Evolutionary conservation across 2,797 vertebrate genomes (phyloP).

Genomic region (Sparidentex hasta): DNA sequence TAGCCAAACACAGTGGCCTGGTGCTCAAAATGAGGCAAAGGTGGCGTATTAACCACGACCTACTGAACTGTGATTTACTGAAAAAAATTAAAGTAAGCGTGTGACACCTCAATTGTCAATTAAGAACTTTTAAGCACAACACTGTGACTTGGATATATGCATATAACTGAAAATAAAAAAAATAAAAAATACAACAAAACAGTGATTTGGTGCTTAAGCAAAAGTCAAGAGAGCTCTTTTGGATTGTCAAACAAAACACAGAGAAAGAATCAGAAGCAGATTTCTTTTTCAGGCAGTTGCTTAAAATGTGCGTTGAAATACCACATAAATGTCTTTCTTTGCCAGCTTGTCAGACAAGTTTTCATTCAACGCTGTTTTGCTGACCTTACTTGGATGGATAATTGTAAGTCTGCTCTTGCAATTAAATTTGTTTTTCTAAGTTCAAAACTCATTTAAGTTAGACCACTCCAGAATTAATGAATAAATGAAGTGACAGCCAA

Average conservation of each 20-base stretch:
- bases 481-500: neutral
- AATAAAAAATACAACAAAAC: neutral
- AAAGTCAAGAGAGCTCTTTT: too few species aligned
- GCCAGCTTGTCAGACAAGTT: neutral
- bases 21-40: slow-evolving; percentile 23
- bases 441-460: slow-evolving; percentile 9
- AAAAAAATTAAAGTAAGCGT: slow-evolving; percentile 9
- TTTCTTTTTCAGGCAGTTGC: neutral
- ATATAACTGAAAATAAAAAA: neutral
- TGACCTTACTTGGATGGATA: neutral
- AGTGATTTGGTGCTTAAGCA: neutral
- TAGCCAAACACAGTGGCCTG: slow-evolving; percentile 21
- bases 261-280: neutral
- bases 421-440: neutral
- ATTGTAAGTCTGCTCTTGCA: neutral
- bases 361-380: neutral
- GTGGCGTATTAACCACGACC: slow-evolving; percentile 5
- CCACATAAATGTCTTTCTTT: neutral
- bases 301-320: neutral
- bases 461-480: neutral
- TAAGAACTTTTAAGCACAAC: neutral
- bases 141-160: neutral
- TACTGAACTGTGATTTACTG: neutral
- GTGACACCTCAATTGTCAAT: neutral
- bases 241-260: neutral